Percentiles rank a stretch among this genome's conserved stretches.
Evolutionary conservation across 2,113 vertebrate species (phyloP).

Genomic region (Pristiophorus japonicus): DNA sequence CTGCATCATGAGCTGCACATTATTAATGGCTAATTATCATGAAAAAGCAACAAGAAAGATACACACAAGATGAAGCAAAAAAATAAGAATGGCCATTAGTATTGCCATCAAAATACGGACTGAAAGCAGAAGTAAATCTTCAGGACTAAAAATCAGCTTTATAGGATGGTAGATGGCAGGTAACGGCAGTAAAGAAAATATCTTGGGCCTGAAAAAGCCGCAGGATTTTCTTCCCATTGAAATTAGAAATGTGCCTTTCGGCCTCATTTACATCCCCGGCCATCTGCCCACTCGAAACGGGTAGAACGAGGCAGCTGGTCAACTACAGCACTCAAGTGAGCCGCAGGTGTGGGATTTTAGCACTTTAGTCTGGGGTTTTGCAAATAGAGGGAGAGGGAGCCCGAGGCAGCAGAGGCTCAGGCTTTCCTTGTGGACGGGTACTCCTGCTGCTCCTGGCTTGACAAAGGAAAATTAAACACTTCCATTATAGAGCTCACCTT

Average conservation of each 20-base stretch:
- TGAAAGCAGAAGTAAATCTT: slow-evolving; percentile 4
- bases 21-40: not conserved
- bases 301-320: not conserved
- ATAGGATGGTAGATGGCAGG: not conserved
- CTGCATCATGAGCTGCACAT: slow-evolving; percentile 12
- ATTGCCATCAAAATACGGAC: not conserved
- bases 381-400: too few relatives aligned
- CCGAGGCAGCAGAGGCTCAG: not conserved
- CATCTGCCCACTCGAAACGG: not conserved
- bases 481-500: too few relatives aligned
- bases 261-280: not conserved
- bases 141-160: not conserved
- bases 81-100: not conserved
- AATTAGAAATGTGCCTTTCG: not conserved
- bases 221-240: not conserved
- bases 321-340: not conserved
- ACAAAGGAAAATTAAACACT: too few relatives aligned
- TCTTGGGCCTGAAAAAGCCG: not conserved
- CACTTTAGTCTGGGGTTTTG: too few relatives aligned
- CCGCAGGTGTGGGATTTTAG: not conserved
- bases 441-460: too few relatives aligned
- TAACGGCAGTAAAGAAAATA: not conserved
- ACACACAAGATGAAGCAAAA: slow-evolving; percentile 16
- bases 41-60: slow-evolving; percentile 22
- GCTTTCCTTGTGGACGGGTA: not conserved